Evolutionary conservation across 2,888 invertebrate species (phyloP).

Genomic region (Parthenolecanium corni): DNA sequence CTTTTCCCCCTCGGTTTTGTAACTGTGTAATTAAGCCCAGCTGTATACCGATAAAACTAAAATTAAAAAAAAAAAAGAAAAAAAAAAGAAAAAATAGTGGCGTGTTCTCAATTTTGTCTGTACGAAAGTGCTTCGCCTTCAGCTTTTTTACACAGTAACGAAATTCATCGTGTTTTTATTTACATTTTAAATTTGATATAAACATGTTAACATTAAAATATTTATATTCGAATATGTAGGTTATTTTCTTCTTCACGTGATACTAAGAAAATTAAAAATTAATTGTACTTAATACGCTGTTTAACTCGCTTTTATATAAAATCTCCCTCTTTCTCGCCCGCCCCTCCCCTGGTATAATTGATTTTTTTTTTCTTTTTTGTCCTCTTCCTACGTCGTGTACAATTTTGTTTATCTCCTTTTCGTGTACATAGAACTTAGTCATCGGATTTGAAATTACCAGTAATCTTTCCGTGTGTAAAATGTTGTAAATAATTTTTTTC

Average conservation of each 20-base stretch:
- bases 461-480: slow-evolving; percentile 6
- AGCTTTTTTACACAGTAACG: background rate
- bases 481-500: slow-evolving; percentile 18
- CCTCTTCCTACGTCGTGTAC: background rate
- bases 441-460: slow-evolving; percentile 14
- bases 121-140: background rate
- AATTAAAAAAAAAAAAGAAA: background rate
- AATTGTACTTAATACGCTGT: slow-evolving; percentile 5
- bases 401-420: background rate
- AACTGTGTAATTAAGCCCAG: slow-evolving; percentile 1
- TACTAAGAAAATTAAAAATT: background rate
- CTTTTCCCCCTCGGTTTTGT: too few species aligned
- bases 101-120: background rate
- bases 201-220: too few species aligned
- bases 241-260: background rate
- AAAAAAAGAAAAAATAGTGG: background rate
- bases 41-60: background rate
- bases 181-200: background rate
- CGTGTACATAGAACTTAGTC: slow-evolving; percentile 17
- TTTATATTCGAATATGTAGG: background rate
- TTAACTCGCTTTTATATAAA: background rate
- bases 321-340: background rate
- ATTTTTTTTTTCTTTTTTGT: slow-evolving; percentile 4
- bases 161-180: background rate
- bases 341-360: too few species aligned